A percentile compares a stretch with the other conserved stretches of the same genome.
phyloP scores from a whole-genome alignment of 2,888 invertebrate genomes.

The Torymus aiolomorphi region DNA sequence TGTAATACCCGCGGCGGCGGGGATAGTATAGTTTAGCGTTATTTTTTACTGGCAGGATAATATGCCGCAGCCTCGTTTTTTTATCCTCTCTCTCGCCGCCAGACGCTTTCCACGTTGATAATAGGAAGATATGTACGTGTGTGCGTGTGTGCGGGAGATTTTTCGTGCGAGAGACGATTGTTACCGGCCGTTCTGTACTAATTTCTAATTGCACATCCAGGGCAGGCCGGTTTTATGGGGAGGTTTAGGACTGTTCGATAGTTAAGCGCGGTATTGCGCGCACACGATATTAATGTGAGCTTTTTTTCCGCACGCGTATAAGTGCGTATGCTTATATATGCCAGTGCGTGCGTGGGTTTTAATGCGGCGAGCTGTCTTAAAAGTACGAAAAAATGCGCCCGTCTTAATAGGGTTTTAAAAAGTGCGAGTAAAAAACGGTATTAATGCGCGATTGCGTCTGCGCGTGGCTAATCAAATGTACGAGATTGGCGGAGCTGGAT shows the following conservation, averaged over 20 bases:
- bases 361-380: no score
- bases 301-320: neutral
- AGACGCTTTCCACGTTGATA: neutral
- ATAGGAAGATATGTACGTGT: constrained; percentile 9
- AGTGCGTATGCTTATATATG: no score
- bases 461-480: neutral
- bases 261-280: neutral
- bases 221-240: constrained; percentile 15
- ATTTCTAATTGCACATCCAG: constrained; percentile 48
- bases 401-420: constrained; percentile 34
- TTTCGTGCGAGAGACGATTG: constrained; percentile 2
- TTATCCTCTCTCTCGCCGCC: neutral
- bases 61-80: constrained; percentile 11
- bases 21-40: no score
- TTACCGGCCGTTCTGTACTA: constrained; percentile 2
- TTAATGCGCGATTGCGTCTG: constrained; percentile 26
- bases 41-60: no score
- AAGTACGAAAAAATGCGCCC: constrained; percentile 10
- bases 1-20: no score
- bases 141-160: neutral
- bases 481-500: constrained; percentile 6
- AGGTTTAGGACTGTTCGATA: constrained; percentile 10
- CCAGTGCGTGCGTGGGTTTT: no score
- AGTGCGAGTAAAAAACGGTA: constrained; percentile 9
- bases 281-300: neutral